Evolutionary conservation across 2,797 vertebrate species (phyloP).

Genomic region (Sebastes vulpes): DNA sequence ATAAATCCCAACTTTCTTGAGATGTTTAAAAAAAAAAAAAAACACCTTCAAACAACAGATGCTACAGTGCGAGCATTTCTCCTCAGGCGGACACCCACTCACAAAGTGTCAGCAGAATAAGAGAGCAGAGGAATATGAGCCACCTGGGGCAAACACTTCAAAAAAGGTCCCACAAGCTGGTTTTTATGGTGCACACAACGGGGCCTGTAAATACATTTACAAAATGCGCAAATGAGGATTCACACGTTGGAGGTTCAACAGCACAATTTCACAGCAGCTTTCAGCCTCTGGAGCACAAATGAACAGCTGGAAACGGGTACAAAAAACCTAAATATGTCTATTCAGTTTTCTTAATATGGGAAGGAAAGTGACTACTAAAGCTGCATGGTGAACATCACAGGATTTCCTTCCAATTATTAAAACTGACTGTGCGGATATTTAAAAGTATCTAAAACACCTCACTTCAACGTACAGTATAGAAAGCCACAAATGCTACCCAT

Average conservation of each 20-base stretch:
- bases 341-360: neutral
- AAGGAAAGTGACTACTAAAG: neutral
- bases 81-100: conserved; percentile 67
- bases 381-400: neutral
- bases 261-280: conserved; percentile 16
- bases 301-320: neutral
- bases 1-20: conserved; percentile 36
- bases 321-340: neutral
- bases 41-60: conserved; percentile 59
- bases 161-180: conserved; percentile 45
- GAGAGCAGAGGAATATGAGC: conserved; percentile 50
- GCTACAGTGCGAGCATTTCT: conserved; percentile 42
- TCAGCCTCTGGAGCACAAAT: conserved; percentile 1
- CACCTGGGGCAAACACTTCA: conserved; percentile 56
- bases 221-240: conserved; percentile 24
- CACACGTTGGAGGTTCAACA: conserved; percentile 18
- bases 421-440: neutral
- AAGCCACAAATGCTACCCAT: neutral
- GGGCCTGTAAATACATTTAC: conserved; percentile 18
- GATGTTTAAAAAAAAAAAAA: conserved; percentile 3
- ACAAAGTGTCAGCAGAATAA: conserved; percentile 58
- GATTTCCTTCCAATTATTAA: neutral
- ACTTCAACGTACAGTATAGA: neutral
- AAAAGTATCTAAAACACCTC: neutral
- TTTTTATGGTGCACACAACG: conserved; percentile 29